These are phyloP conservation scores for Drosophila gaucha DNA, from an alignment of 2,888 invertebrate species.

Conservation along the genomic window DNA sequence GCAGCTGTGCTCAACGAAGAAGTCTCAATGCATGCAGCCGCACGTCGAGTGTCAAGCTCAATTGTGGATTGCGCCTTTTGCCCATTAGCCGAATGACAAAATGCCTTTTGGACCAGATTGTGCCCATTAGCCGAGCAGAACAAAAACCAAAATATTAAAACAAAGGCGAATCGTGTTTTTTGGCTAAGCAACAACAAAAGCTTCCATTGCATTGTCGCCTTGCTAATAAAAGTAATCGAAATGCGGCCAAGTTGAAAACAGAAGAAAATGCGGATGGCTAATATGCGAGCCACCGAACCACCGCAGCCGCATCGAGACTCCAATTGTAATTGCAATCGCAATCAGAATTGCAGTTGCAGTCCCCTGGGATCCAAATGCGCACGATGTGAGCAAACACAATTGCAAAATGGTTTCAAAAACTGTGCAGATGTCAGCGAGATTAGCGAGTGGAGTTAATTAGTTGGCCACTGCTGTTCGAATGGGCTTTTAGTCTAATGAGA, in stretches of 20 bases:
- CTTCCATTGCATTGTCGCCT: constrained; percentile 26
- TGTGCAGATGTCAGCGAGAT: constrained; percentile 41
- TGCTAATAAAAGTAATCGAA: constrained; percentile 57
- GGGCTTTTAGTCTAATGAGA: constrained; percentile 75
- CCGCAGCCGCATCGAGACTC: background rate
- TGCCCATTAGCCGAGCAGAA: constrained; percentile 15
- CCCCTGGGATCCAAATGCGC: constrained; percentile 42
- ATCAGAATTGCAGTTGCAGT: constrained; percentile 23
- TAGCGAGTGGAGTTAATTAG: constrained; percentile 54
- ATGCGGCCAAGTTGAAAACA: constrained; percentile 38
- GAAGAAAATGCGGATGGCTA: constrained; percentile 41
- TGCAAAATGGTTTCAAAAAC: constrained; percentile 18
- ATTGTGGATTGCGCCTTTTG: constrained; percentile 11
- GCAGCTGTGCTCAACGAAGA: background rate
- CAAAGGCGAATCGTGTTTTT: constrained; percentile 23
- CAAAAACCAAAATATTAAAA: background rate
- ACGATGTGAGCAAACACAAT: constrained; percentile 67
- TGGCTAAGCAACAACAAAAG: constrained; percentile 75
- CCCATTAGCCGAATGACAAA: constrained; percentile 20
- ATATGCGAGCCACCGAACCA: constrained; percentile 47
- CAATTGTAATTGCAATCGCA: constrained; percentile 8
- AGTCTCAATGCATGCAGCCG: background rate
- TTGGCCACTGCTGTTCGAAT: constrained; percentile 34
- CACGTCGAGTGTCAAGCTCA: constrained; percentile 17
- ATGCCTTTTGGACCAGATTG: constrained; percentile 22